Conservation (phyloP, 2,113 vertebrate species). For the Desmodus rotundus region DNA sequence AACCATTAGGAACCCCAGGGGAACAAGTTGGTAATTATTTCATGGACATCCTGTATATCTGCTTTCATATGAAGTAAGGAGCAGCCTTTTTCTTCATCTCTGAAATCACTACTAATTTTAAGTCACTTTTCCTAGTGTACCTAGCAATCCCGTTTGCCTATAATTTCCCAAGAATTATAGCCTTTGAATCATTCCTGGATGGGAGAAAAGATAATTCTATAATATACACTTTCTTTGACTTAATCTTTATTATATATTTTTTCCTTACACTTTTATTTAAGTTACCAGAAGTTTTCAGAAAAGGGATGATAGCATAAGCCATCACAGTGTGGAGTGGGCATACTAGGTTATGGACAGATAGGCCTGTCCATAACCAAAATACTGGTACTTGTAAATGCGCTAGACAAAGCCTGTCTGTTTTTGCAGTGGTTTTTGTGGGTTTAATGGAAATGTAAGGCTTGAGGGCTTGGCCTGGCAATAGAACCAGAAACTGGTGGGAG, state of each 20-base stretch:
- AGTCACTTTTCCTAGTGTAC: constrained; percentile 5
- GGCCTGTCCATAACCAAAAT: background rate
- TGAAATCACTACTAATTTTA: constrained; percentile 24
- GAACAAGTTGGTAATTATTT: background rate
- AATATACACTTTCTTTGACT: background rate
- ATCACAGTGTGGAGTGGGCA: background rate
- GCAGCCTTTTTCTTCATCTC: background rate
- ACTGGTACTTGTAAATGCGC: background rate
- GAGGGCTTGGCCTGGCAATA: background rate
- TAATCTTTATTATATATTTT: no score
- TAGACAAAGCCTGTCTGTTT: background rate
- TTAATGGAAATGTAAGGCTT: background rate
- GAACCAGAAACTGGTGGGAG: background rate
- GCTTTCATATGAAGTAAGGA: background rate
- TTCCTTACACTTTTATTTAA: background rate
- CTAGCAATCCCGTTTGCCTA: background rate
- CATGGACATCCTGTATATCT: background rate
- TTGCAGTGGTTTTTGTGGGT: background rate
- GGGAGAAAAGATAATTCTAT: background rate
- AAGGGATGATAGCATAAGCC: background rate
- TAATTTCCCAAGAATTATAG: background rate
- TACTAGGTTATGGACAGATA: background rate
- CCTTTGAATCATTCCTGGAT: constrained; percentile 10
- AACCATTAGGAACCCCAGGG: background rate
- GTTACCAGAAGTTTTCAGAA: background rate